These are phyloP conservation scores for Apteryx mantelli DNA, from an alignment of 2,113 vertebrate genomes.

Conservation along the genomic window DNA sequence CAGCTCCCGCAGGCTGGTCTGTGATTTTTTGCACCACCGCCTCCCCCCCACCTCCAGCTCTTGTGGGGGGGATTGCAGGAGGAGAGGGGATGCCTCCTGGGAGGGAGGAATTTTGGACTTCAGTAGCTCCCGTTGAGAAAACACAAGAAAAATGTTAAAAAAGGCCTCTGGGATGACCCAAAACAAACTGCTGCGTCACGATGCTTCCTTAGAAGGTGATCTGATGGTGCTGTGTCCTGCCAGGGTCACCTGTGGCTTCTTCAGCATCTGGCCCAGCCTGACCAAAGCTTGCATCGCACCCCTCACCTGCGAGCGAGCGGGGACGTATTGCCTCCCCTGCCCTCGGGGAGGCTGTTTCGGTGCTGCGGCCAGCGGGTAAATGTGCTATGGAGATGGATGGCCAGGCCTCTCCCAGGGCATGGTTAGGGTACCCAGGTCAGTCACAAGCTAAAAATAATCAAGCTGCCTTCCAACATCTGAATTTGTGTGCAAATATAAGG, in stretches of 20 bases:
- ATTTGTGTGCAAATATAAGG: rapidly evolving
- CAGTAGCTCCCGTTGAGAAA: background rate
- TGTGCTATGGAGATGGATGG: background rate
- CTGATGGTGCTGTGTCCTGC: rapidly evolving
- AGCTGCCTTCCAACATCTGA: background rate
- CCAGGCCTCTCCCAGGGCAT: rapidly evolving
- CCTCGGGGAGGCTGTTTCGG: background rate
- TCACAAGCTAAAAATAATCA: rapidly evolving
- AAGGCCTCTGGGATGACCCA: background rate
- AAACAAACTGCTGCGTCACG: background rate
- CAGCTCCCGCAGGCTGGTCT: background rate
- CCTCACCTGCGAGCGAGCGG: no score
- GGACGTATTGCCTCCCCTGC: background rate
- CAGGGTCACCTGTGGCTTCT: background rate
- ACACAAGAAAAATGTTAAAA: background rate
- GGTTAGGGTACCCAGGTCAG: rapidly evolving
- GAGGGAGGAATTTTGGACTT: background rate
- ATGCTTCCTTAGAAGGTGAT: background rate
- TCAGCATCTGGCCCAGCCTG: background rate
- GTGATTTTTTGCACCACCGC: background rate
- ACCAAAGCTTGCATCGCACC: no score
- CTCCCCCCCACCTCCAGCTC: rapidly evolving
- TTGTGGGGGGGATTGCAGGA: background rate
- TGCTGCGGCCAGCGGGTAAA: no score
- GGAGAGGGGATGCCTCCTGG: background rate